Percentiles rank a stretch among this genome's conserved stretches.
These are phyloP conservation scores for Nemotelus pantherinus DNA, from an alignment of 2,888 invertebrate species.

Conservation along the genomic window DNA sequence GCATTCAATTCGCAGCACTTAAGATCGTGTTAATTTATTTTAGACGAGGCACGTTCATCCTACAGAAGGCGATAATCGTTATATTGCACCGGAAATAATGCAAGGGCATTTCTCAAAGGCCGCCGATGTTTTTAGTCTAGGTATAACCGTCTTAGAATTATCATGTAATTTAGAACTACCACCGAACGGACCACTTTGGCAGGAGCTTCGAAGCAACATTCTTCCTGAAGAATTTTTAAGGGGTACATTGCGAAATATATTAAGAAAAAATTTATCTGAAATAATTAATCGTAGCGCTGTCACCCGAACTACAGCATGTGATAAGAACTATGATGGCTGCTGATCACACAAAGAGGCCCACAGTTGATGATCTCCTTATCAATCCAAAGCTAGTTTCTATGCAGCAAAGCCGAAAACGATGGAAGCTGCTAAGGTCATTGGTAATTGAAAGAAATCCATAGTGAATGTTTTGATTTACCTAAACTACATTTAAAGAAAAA, in stretches of 20 bases:
- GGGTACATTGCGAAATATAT: constrained; percentile 56
- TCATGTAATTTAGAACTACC: constrained; percentile 77
- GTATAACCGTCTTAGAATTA: constrained; percentile 77
- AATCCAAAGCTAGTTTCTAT: constrained; percentile 59
- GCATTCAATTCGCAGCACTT: constrained; percentile 14
- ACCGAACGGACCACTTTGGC: constrained; percentile 75
- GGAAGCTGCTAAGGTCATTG: constrained; percentile 57
- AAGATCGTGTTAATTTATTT: constrained; percentile 49
- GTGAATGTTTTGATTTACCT: neutral
- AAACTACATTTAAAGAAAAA: constrained; percentile 56
- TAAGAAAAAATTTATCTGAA: neutral
- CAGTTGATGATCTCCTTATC: constrained; percentile 67
- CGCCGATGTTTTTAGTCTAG: constrained; percentile 80
- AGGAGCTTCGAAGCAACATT: constrained; percentile 69
- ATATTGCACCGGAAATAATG: constrained; percentile 78
- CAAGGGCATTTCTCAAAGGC: constrained; percentile 72
- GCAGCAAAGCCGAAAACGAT: constrained; percentile 58
- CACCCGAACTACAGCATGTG: constrained; percentile 66
- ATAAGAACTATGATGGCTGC: constrained; percentile 70
- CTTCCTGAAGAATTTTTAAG: constrained; percentile 66
- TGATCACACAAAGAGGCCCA: constrained; percentile 66
- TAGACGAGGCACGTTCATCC: constrained; percentile 68
- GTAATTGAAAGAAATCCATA: constrained; percentile 53
- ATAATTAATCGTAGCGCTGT: constrained; percentile 61
- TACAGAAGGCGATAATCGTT: constrained; percentile 79